Conservation (phyloP, 2,113 vertebrate genomes). For the Pelecanus crispus region DNA sequence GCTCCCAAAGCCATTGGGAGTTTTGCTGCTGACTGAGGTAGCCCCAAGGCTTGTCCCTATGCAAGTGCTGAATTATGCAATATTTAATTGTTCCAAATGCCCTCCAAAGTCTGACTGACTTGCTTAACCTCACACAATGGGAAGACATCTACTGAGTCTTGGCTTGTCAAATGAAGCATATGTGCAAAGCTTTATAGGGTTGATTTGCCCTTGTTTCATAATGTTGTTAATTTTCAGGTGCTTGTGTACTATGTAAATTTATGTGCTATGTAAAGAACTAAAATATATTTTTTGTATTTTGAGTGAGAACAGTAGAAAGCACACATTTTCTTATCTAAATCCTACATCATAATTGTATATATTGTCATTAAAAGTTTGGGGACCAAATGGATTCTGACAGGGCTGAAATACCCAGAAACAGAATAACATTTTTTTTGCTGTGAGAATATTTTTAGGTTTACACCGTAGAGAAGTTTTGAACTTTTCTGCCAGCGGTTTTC, state of each 20-base stretch:
- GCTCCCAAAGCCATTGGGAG: background rate
- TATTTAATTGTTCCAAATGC: background rate
- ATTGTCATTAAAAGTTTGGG: background rate
- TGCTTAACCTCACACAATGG: background rate
- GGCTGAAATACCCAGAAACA: background rate
- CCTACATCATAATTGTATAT: background rate
- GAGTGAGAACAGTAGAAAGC: background rate
- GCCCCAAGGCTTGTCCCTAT: background rate
- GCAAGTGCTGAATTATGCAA: background rate
- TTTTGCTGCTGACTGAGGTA: background rate
- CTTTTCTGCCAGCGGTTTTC: background rate
- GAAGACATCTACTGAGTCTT: background rate
- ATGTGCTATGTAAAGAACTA: background rate
- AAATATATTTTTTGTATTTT: background rate
- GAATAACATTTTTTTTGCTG: background rate
- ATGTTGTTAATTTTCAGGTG: background rate
- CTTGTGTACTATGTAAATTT: background rate
- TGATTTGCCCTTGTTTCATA: background rate
- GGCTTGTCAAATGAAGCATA: background rate
- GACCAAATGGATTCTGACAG: background rate
- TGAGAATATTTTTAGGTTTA: background rate
- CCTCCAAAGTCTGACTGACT: background rate
- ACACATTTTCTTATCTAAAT: background rate
- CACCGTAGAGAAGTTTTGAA: background rate
- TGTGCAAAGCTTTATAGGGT: background rate